Evolutionary conservation across 1,140 invertebrate genomes (phyloP), one percentile per base, ranked within the genome.

Genomic region (Nilaparvata lugens): DNA sequence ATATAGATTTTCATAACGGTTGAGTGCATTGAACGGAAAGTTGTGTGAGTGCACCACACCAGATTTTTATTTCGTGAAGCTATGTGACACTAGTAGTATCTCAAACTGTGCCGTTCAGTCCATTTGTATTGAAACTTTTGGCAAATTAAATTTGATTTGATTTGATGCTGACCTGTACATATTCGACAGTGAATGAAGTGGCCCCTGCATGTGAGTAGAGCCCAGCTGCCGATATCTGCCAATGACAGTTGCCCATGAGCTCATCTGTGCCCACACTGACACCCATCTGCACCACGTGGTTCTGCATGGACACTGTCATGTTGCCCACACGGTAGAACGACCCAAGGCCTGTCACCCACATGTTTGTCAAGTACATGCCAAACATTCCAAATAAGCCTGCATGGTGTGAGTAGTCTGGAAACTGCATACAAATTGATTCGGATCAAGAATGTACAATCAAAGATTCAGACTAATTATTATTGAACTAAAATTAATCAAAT

Each of bases 241-340:
- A 92, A 38, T 88, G 80, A 16, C 84, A 87, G 4, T 75, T 81
- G 1, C 89, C 89, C 66, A 84, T 75, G 16, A 92, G 74, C 72
- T 83, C 80, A 70, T 91, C 86, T 0, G 89, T 91, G 18, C 87
- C 89, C 19, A 90, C 78, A 70, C 89, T 83, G 60, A 91, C 69
- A 40, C 81, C 76, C 2, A 79, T 79, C 64, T 82, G 74, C 0
- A 80, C 66, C 5, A 82, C 86, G 59, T 85, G 82, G 64, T 92
- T 88, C 66, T 83, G 78, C 74, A 91, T 79, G 62, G 76, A 78
- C 1, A 90, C 74, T 0, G 81, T 82, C 6, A 92, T 82, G 69
- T 92, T 85, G 3, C 89, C 89, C 40, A 87, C 83, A 28, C 89
- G 77, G 72, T 92, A 87, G 69, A 93, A 87, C 21, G 86, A 88